Evolutionary conservation across 2,888 invertebrate species (phyloP), one percentile per base, ranked within the genome.

Genomic region (Hirtodrosophila histrioides): DNA sequence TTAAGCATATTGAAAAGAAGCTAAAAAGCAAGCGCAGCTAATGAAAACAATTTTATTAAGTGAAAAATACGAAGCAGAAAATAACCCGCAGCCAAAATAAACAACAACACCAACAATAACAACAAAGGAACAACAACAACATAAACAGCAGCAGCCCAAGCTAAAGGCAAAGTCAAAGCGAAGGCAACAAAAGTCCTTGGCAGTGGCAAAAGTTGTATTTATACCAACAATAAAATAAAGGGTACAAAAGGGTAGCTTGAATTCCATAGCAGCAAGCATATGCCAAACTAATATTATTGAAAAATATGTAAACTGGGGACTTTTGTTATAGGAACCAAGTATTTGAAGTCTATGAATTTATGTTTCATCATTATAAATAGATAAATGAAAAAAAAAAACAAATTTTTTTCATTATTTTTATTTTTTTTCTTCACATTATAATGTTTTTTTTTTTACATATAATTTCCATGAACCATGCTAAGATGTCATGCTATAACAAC

Each of bases 1-100:
- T 78, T 88, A 86, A 86, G 74, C 86, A 84, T 84, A 88, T 88
- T 88, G 81, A 81, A 86, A 79, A 82, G 50, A 68, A 63, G 75
- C 73, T 79, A 77, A 77, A 69, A 67, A 66, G 72, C 78, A 73
- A 81, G 74, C 77, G 62, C 56, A 69, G 61, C 78, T 72, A 76
- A 73, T 77, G 84, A 84, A 87, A 86, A 84, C 86, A 86, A 88
- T 84, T 84, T 84, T 86, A 84, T 88, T 86, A 88, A 84, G 78
- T 82, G 78, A 76, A 86, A 76, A 85, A 81, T 78, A 73, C 72
- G 69, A 74, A 70, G 70, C 69, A 71, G 68, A 87, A 83, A 83
- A 85, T 74, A 81, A 71, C 75, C 87, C 78, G 68, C 55, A 81
- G 69, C 83, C 82, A 87, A 78, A 84, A 81, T 84, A 81, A 74